These are phyloP conservation scores for Campylomormyrus tamandua DNA, from an alignment of 2,113 vertebrate species.

Conservation along the genomic window DNA sequence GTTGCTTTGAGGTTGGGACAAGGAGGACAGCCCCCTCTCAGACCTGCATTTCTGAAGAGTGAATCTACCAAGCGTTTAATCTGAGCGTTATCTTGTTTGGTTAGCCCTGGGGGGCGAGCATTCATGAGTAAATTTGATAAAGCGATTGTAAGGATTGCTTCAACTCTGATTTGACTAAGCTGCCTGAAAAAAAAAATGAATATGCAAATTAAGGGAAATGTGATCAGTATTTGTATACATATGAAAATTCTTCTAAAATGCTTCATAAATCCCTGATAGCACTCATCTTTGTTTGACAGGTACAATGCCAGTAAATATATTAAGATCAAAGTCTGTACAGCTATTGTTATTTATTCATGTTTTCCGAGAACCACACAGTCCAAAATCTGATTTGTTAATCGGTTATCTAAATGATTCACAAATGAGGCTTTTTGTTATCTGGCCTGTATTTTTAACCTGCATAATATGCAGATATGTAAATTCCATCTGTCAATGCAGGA, in stretches of 20 bases:
- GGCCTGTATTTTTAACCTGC: conserved; percentile 10
- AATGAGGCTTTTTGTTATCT: not conserved
- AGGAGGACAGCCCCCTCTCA: not conserved
- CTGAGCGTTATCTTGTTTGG: conserved; percentile 40
- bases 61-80: conserved; percentile 25
- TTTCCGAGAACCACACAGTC: not conserved
- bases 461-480: conserved; percentile 26
- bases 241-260: conserved; percentile 20
- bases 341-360: conserved; percentile 16
- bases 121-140: conserved; percentile 48
- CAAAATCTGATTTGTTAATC: conserved; percentile 3
- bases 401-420: conserved; percentile 9
- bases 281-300: conserved; percentile 10
- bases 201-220: conserved; percentile 10
- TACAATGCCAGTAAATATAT: conserved; percentile 12
- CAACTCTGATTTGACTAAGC: conserved; percentile 21
- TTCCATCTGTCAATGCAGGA: conserved; percentile 7
- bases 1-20: not conserved
- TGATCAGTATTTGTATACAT: conserved; percentile 15
- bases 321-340: conserved; percentile 10
- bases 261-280: conserved; percentile 15
- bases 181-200: not conserved
- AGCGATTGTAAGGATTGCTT: conserved; percentile 28
- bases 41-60: conserved; percentile 26
- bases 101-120: conserved; percentile 46